phyloP scores from a whole-genome alignment of 2,888 invertebrate species.

The Drosophila prolongata region DNA sequence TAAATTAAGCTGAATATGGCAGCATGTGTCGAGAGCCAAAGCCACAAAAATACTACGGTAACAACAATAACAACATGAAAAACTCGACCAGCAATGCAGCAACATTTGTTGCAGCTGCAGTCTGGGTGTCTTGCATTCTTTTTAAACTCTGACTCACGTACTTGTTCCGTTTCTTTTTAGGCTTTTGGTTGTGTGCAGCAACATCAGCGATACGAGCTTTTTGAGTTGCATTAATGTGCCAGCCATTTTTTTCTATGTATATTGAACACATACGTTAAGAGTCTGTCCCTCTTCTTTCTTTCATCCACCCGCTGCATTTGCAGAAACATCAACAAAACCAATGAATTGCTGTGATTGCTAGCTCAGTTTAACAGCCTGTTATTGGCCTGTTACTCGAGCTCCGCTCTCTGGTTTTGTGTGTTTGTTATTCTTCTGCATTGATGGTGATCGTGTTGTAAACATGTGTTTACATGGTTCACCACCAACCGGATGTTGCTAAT shows the following conservation, averaged over 20 bases:
- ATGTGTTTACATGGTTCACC: constrained; percentile 71
- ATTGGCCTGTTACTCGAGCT: constrained; percentile 42
- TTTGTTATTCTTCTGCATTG: constrained; percentile 40
- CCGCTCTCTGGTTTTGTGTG: constrained; percentile 23
- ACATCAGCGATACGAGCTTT: constrained; percentile 62
- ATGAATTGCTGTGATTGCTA: constrained; percentile 48
- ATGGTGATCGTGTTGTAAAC: constrained; percentile 54
- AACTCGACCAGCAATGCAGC: constrained; percentile 56
- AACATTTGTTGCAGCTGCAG: constrained; percentile 55
- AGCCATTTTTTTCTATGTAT: constrained; percentile 61
- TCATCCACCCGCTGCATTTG: constrained; percentile 7
- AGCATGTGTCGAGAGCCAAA: constrained; percentile 55
- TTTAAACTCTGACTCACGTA: constrained; percentile 60
- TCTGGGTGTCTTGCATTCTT: constrained; percentile 49
- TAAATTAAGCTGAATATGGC: constrained; percentile 59
- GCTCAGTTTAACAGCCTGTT: constrained; percentile 18
- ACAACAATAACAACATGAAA: constrained; percentile 36
- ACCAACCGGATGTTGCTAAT: constrained; percentile 73
- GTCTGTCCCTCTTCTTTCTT: constrained; percentile 8
- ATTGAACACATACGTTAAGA: constrained; percentile 58
- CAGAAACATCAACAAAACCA: constrained; percentile 40
- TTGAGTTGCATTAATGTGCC: constrained; percentile 30
- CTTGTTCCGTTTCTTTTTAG: constrained; percentile 25
- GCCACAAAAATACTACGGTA: constrained; percentile 51
- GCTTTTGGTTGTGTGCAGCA: constrained; percentile 27